These are phyloP conservation scores for Drosophila littoralis DNA, from an alignment of 1,140 invertebrate species.

Conservation along the genomic window DNA sequence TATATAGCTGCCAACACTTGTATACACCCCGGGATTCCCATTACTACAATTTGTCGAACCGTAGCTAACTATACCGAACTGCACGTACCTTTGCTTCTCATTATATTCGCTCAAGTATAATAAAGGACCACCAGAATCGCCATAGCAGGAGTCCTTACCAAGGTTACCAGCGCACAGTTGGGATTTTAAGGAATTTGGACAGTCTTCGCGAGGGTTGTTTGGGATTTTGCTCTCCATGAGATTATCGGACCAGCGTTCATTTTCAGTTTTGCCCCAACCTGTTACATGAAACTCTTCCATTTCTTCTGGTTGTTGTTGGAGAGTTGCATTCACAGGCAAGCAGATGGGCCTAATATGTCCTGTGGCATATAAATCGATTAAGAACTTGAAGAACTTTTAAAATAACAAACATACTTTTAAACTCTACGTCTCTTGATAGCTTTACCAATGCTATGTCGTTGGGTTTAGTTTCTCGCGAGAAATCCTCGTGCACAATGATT, in stretches of 20 bases:
- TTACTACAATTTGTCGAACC: not conserved
- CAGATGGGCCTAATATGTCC: constrained; percentile 15
- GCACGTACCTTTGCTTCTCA: not conserved
- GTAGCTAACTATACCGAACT: constrained; percentile 31
- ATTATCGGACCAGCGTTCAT: not conserved
- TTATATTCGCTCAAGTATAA: not conserved
- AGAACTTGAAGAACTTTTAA: not conserved
- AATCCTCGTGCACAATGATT: not conserved
- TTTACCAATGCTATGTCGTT: constrained; percentile 36
- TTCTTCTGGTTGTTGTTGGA: not conserved
- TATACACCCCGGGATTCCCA: constrained; percentile 18
- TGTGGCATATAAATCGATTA: not conserved
- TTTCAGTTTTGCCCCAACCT: constrained; percentile 28
- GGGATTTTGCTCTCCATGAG: not conserved
- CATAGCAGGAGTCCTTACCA: constrained; percentile 6
- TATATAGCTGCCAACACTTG: constrained; percentile 23
- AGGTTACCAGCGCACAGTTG: constrained; percentile 17
- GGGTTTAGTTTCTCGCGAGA: not conserved
- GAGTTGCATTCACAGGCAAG: constrained; percentile 7
- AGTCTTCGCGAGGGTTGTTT: not conserved
- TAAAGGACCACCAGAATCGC: constrained; percentile 34
- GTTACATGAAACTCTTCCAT: not conserved
- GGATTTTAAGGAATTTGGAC: not conserved
- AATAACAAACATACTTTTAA: not conserved
- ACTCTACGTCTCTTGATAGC: not conserved